A percentile compares a stretch with the other conserved stretches of the same genome.
phyloP scores from a whole-genome alignment of 2,797 vertebrate species.

The Cheirogaleus major region DNA sequence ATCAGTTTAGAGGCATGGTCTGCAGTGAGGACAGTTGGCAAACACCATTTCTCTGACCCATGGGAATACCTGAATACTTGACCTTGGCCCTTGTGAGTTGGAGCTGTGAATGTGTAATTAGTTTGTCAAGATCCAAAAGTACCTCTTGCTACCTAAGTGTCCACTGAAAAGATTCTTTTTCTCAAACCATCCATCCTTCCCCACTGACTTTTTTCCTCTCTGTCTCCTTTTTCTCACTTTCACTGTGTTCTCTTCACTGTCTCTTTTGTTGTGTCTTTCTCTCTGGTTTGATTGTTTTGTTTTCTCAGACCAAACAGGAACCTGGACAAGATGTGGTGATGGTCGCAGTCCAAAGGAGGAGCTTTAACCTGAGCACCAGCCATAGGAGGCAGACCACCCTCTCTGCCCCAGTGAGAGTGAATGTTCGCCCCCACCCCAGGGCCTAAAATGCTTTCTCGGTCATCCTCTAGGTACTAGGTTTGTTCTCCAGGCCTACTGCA shows the following conservation, averaged over 20 bases:
- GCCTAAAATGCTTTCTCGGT: background rate
- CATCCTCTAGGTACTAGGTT: background rate
- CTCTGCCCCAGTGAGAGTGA: background rate
- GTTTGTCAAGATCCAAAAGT: background rate
- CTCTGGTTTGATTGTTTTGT: background rate
- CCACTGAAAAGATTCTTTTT: background rate
- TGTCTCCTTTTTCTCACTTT: background rate
- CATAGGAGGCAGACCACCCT: background rate
- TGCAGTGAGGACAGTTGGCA: background rate
- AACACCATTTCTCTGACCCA: background rate
- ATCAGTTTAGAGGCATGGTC: background rate
- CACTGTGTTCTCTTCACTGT: background rate
- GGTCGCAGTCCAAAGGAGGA: background rate
- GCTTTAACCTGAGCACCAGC: background rate
- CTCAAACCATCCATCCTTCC: background rate
- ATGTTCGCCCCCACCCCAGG: rapidly evolving
- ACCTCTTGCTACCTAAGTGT: background rate
- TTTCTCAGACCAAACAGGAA: background rate
- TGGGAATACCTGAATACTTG: background rate
- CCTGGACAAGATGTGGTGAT: background rate
- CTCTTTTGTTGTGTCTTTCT: background rate
- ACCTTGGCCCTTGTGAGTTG: background rate
- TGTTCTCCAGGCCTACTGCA: background rate
- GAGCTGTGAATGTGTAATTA: background rate
- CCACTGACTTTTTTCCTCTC: background rate